phyloP scores from a whole-genome alignment of 2,113 vertebrate genomes.

The Prietella phreatophila region DNA sequence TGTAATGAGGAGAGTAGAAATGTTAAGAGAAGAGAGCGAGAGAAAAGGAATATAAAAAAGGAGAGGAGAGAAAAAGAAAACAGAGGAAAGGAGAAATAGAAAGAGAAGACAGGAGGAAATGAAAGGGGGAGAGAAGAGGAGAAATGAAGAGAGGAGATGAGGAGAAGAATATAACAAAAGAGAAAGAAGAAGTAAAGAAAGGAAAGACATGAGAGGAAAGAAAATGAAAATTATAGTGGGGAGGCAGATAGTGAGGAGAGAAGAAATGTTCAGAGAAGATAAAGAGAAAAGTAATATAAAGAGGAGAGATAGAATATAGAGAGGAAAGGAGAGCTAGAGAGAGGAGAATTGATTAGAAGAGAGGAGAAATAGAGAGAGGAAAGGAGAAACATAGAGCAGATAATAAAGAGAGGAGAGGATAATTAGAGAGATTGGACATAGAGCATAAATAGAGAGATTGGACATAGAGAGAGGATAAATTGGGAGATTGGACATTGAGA shows the following conservation, averaged over 20 bases:
- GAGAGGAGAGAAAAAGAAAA: too few relatives aligned
- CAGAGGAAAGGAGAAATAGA: too few relatives aligned
- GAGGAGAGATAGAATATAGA: neutral
- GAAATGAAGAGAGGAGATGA: too few relatives aligned
- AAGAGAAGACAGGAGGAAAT: too few relatives aligned
- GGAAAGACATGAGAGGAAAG: too few relatives aligned
- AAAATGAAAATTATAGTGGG: neutral
- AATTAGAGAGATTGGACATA: neutral
- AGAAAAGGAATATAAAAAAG: too few relatives aligned
- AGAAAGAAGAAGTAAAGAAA: neutral
- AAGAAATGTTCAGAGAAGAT: neutral
- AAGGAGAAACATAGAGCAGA: neutral
- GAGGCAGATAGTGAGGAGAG: neutral
- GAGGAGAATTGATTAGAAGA: neutral
- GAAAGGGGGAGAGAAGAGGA: too few relatives aligned
- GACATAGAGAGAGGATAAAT: neutral
- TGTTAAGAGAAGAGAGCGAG: neutral
- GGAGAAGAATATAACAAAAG: too few relatives aligned
- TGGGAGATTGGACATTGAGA: neutral
- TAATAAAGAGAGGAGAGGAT: neutral
- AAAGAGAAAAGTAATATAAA: neutral
- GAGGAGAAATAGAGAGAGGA: neutral
- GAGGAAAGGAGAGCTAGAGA: too few relatives aligned
- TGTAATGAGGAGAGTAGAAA: neutral
- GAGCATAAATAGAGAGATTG: too few relatives aligned